Evolutionary conservation across 2,113 vertebrate species (phyloP), one percentile per base, ranked within the genome.

Genomic region (Ophthalmolycus amberensis): DNA sequence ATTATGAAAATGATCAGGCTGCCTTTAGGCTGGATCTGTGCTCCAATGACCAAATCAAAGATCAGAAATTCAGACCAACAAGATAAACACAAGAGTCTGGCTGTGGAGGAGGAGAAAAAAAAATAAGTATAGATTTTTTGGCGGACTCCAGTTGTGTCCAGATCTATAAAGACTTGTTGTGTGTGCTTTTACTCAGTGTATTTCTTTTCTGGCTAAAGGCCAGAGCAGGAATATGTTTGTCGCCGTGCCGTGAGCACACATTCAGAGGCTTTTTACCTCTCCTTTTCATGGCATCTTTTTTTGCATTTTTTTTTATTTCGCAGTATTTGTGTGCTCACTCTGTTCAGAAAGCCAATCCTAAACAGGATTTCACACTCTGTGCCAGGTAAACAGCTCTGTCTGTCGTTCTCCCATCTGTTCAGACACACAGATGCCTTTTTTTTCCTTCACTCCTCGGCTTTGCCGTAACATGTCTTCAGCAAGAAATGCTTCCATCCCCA

Each of bases 131-230:
- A 68, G 87, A 90, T 85, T 88, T 82, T 56, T 66, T 56, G 7
- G 46, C 37, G 52, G 69, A 75, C 54, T 79, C 72, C 81, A 77
- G 70, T 71, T 71, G 79, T 75, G 72, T 42, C 1, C 20, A 12
- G 64, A 89, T 90, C 83, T 77, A 85, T 88, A 85, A 83, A 85
- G 71, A 86, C 63, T 80, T 77, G 69, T 86, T 72, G 74, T 73
- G 71, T 84, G 67, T 73, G 68, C 62, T 83, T 83, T 85, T 79
- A 80, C 72, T 59, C 73, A 38, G 44, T 85, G 85, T 70, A 84
- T 82, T 79, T 76, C 32, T 79, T 89, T 79, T 2, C 72, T 82
- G 85, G 79, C 77, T 82, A 79, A 77, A 70, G 75, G 79, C 84
- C 82, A 86, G 50, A 27, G 15, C 58, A 32, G 32, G 66, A 80